Evolutionary conservation across 1,140 invertebrate genomes (phyloP).

Genomic region (Pseudomyrmex cubaensis): DNA sequence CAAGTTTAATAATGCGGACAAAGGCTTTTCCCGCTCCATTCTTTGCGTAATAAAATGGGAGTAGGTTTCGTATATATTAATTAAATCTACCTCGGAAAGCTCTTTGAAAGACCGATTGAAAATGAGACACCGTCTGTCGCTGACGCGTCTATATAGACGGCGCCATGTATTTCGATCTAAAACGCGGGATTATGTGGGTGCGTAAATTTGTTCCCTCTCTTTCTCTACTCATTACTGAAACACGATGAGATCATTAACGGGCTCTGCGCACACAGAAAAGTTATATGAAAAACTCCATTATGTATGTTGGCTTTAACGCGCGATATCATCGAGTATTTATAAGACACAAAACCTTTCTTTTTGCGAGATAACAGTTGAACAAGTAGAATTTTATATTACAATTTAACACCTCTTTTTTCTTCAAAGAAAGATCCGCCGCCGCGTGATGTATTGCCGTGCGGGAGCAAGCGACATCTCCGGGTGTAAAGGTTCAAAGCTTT

Average conservation of each 20-base stretch:
- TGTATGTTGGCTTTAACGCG: too few species aligned
- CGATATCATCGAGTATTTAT: too few species aligned
- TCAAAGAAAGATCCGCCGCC: too few species aligned
- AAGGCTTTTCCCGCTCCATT: background rate
- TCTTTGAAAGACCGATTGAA: background rate
- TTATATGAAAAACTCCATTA: too few species aligned
- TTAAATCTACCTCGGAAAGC: conserved; percentile 8
- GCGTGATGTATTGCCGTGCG: background rate
- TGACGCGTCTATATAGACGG: background rate
- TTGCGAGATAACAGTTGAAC: too few species aligned
- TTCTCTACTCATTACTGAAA: background rate
- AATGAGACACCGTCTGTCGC: background rate
- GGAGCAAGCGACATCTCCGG: background rate
- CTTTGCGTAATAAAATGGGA: background rate
- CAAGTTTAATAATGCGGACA: background rate
- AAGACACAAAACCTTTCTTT: too few species aligned
- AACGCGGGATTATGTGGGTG: background rate
- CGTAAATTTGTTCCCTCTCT: conserved; percentile 10
- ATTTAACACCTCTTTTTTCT: too few species aligned
- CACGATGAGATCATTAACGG: conserved; percentile 9
- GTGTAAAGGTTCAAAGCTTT: background rate
- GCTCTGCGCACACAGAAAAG: background rate
- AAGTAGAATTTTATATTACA: too few species aligned
- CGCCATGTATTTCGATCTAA: background rate
- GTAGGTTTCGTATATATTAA: background rate